A percentile compares a stretch with the other conserved stretches of the same genome.
Evolutionary conservation across 2,113 vertebrate genomes (phyloP).

Genomic region (Candoia aspera): DNA sequence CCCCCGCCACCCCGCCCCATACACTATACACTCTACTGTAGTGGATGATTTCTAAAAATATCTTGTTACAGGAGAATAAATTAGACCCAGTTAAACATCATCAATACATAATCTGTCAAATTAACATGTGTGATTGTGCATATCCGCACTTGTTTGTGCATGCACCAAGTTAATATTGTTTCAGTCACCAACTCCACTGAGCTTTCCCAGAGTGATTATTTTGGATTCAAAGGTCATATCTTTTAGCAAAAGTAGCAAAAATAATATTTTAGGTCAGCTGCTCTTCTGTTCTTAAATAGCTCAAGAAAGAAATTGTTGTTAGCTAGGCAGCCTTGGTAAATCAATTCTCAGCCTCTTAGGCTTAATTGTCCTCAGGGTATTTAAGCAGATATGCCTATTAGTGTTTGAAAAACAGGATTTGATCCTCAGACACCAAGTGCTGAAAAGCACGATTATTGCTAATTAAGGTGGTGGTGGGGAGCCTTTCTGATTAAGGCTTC

Average conservation of each 20-base stretch:
- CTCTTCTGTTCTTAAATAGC: not conserved
- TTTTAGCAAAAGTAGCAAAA: constrained; percentile 4
- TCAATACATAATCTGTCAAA: not conserved
- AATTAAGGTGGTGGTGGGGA: constrained; percentile 2
- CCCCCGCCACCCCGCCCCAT: no score
- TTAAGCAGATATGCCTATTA: constrained; percentile 11
- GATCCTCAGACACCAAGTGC: not conserved
- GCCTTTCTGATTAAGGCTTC: not conserved
- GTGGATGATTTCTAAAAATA: not conserved
- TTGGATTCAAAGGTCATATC: not conserved
- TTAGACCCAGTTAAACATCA: not conserved
- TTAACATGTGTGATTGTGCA: not conserved
- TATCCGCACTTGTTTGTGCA: not conserved
- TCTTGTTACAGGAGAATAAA: not conserved
- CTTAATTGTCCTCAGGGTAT: constrained; percentile 15
- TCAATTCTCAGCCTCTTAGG: constrained; percentile 1
- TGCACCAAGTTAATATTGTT: not conserved
- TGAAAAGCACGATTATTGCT: constrained; percentile 32
- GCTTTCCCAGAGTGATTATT: not conserved
- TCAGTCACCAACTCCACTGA: not conserved
- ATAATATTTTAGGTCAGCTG: not conserved
- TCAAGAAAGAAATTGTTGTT: not conserved
- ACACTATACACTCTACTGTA: not conserved
- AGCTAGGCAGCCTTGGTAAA: constrained; percentile 3
- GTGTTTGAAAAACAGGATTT: constrained; percentile 23